These are phyloP conservation scores for Paradisaea rubra DNA, from an alignment of 2,113 vertebrate species.

Conservation along the genomic window DNA sequence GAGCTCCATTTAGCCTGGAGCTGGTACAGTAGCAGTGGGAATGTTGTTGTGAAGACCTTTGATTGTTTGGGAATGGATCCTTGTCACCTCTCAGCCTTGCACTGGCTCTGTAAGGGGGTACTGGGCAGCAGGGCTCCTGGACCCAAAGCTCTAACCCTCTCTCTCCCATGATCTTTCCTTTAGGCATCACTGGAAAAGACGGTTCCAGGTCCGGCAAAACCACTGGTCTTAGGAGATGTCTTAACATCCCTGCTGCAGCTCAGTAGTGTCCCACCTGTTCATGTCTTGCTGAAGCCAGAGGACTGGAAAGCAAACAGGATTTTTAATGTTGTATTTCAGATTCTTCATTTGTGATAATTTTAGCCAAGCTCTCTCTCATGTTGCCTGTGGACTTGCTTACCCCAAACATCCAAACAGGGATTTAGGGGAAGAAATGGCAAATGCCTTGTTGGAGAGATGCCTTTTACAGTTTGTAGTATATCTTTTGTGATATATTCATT, in stretches of 20 bases:
- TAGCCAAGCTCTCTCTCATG: neutral
- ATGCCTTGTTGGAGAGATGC: neutral
- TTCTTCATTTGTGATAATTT: neutral
- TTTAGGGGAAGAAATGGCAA: neutral
- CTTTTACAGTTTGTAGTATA: neutral
- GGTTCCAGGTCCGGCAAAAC: neutral
- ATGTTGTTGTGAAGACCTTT: neutral
- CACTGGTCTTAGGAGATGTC: neutral
- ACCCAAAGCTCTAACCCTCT: neutral
- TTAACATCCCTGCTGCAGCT: neutral
- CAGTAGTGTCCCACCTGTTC: neutral
- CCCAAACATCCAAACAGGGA: neutral
- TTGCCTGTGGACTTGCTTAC: neutral
- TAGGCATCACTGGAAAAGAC: slow-evolving; percentile 20
- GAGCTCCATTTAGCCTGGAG: neutral
- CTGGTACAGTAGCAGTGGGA: neutral
- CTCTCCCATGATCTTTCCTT: slow-evolving; percentile 25
- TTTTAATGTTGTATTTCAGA: neutral
- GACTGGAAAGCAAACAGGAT: neutral
- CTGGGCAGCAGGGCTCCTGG: neutral
- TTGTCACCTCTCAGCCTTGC: neutral
- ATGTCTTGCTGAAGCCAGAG: neutral
- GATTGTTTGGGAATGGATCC: neutral
- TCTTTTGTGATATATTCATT: neutral
- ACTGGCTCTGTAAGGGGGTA: neutral